Evolutionary conservation across 2,888 invertebrate species (phyloP).

Genomic region (Eledone cirrhosa): DNA sequence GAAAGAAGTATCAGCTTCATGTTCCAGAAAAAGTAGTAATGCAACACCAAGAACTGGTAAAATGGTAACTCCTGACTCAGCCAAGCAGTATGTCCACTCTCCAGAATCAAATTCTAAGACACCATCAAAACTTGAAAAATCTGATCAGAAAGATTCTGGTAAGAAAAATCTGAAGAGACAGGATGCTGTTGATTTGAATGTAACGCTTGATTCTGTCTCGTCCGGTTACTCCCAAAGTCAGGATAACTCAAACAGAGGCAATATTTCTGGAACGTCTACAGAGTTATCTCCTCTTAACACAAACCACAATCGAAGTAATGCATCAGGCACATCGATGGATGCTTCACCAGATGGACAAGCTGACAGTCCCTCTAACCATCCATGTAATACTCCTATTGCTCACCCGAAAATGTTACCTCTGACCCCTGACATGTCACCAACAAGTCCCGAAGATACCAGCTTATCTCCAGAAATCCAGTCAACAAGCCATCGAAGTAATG

Average conservation of each 20-base stretch:
- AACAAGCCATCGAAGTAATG: too few relatives aligned
- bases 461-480: too few relatives aligned
- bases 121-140: background rate
- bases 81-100: background rate
- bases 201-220: background rate
- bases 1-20: background rate
- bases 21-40: too few relatives aligned
- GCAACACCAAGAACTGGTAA: background rate
- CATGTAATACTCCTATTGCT: slow-evolving; percentile 3
- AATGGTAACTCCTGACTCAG: background rate
- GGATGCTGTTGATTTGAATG: slow-evolving; percentile 12
- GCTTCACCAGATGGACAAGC: background rate
- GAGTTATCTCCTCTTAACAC: slow-evolving; percentile 19
- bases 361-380: background rate
- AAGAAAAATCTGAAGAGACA: background rate
- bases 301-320: slow-evolving; percentile 12
- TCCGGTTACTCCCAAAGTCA: slow-evolving; percentile 1
- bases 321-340: background rate
- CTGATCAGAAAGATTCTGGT: background rate
- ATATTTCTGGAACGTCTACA: slow-evolving; percentile 22
- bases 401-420: slow-evolving; percentile 18
- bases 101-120: background rate
- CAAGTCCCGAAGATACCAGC: background rate
- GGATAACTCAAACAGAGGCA: background rate
- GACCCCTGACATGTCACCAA: slow-evolving; percentile 11